Evolutionary conservation across 2,888 invertebrate species (phyloP), one percentile per base, ranked within the genome.

Genomic region (Leucania comma): DNA sequence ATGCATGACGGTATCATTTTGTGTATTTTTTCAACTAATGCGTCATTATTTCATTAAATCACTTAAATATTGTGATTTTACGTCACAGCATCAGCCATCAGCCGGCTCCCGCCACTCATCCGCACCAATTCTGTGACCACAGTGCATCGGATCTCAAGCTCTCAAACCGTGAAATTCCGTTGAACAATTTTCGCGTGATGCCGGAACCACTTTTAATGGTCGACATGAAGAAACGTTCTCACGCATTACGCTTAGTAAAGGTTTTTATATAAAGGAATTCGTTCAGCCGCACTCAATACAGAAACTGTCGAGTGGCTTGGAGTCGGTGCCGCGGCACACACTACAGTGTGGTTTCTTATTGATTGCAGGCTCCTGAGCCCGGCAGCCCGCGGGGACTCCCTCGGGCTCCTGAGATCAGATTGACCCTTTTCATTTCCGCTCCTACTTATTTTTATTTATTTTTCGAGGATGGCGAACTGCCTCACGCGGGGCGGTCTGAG

Each of bases 361-460:
- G 82, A 73, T 80, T 69, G 56, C 66, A 12, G 48, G n/a, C 38
- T 57, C 29, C 26, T 42, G 76, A 26, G 56, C 24, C 58, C 46
- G 57, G 51, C 60, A 61, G 51, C 42, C 70, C 66, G 79, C 69
- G 77, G 80, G 84, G 86, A 80, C 72, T 86, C 82, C 80, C 81
- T 71, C 65, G 74, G 75, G 77, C 78, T 78, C 77, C 75, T 72
- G 75, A 86, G 84, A 88, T 88, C 87, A 83, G 81, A 88, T 90
- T 88, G 91, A 90, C 92, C 92, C 93, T 89, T 90, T 89, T 88
- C 87, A 88, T 87, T 89, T 88, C 87, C 90, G 87, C 71, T 85
- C 79, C 80, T 79, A 80, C 85, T 88, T 86, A 88, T 87, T 90
- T 87, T 87, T 90, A 89, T 91, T 89, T 88, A 87, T 88, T 85